Base-by-base conservation (phyloP, 2,797 vertebrate species). In the Liasis olivaceus region DNA sequence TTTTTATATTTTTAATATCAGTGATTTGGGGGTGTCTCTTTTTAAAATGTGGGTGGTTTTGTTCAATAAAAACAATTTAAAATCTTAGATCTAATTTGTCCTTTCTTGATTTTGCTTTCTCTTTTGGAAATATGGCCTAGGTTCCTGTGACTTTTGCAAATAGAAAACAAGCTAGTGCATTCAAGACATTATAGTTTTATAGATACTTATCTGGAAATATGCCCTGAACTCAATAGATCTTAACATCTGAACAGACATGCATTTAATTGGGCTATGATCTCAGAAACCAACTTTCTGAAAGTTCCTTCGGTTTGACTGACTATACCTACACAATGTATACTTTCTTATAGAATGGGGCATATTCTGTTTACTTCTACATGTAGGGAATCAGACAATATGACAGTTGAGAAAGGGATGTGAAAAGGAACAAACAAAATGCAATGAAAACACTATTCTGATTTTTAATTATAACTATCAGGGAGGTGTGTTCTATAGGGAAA, bases 51-150 rank as follows among this genome's bases (percentile, higher is more conserved):
- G 62, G 51, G 60, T 31, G 54, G 15, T 77, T 42, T 47, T 60
- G 4, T 85, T 90, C 93, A 84, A 94, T 62, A 93, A 95, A 95
- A 64, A 0, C 0, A 20, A 87, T 66, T 26, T 24, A 31, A 28
- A 51, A 42, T 81, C 66, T 89, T 89, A 0, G 2, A 22, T 60
- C 54, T 90, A 4, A 0, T 51, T 81, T 81, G 42, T 60, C 77
- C 77, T 81, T 81, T 81, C 36, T 0, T 22, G 66, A n/a, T 84
- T 77, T 81, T 47, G 42, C 22, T 47, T 26, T 85, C 24, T n/a
- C 14, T 36, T n/a, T 60, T 6, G 60, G 81, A 42, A 5, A 91
- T 42, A 24, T 47, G 1, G 13, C 12, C 24, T n/a, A 59, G 24
- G 0, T 51, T 26, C 28, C 47, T 84, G 14, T 24, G 20, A 12